Conservation (phyloP, 1,140 invertebrate species). For the Mya arenaria region DNA sequence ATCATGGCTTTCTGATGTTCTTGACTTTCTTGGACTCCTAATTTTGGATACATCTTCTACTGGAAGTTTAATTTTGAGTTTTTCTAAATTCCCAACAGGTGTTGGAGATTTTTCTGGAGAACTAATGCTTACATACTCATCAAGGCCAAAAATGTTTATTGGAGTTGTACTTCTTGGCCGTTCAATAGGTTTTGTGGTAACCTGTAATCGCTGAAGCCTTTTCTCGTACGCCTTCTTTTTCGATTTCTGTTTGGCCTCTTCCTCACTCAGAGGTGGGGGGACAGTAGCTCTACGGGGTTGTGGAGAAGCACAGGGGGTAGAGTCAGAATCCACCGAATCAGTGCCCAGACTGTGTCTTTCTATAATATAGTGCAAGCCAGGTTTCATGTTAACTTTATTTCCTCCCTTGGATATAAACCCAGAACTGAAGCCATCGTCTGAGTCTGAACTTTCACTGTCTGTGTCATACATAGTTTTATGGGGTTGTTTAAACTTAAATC, state of each 20-base stretch:
- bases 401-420: slow-evolving; percentile 46
- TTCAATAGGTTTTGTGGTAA: slow-evolving; percentile 92
- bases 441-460: slow-evolving; percentile 64
- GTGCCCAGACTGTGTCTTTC: background rate
- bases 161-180: slow-evolving; percentile 92
- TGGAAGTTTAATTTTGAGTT: slow-evolving; percentile 78
- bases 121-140: slow-evolving; percentile 85
- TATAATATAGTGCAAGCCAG: background rate
- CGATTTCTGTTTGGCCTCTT: slow-evolving; percentile 65
- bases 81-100: slow-evolving; percentile 66
- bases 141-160: slow-evolving; percentile 88
- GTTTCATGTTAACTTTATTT: background rate
- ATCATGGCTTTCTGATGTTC: slow-evolving; percentile 42
- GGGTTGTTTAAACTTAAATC: background rate
- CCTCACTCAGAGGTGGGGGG: slow-evolving; percentile 53
- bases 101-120: slow-evolving; percentile 73
- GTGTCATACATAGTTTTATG: slow-evolving; percentile 9
- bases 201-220: slow-evolving; percentile 81
- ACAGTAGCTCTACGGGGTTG: slow-evolving; percentile 23
- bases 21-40: slow-evolving; percentile 66
- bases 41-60: slow-evolving; percentile 68
- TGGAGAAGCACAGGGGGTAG: slow-evolving; percentile 45
- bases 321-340: slow-evolving; percentile 37
- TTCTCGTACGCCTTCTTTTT: slow-evolving; percentile 77
- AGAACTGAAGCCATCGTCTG: slow-evolving; percentile 61